Percentiles rank a stretch among this genome's conserved stretches.
Evolutionary conservation across 2,888 invertebrate genomes (phyloP).

Genomic region (Mimachlamys varia): DNA sequence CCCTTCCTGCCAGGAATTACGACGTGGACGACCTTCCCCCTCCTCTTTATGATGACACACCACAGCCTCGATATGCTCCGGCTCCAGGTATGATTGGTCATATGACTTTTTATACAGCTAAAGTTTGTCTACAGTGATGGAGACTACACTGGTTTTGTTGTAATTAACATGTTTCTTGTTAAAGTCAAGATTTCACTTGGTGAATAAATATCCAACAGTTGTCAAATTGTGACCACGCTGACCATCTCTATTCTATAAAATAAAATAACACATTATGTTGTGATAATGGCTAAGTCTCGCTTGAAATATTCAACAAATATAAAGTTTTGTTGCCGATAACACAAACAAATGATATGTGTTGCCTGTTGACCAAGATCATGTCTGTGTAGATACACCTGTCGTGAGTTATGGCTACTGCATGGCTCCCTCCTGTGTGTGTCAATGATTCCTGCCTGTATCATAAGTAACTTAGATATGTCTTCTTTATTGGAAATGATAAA

Average conservation of each 20-base stretch:
- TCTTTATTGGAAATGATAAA: too few relatives aligned
- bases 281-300: too few relatives aligned
- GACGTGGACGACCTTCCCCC: conserved; percentile 70
- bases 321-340: too few relatives aligned
- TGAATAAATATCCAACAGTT: neutral
- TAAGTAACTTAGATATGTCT: neutral
- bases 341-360: neutral
- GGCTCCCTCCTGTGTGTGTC: neutral
- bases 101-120: too few relatives aligned
- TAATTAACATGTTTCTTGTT: too few relatives aligned
- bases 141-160: too few relatives aligned
- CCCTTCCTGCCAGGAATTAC: conserved; percentile 74
- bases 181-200: too few relatives aligned
- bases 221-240: neutral
- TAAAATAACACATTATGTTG: too few relatives aligned
- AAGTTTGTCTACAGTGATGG: too few relatives aligned
- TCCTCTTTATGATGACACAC: conserved; percentile 39
- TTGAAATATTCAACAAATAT: neutral
- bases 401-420: neutral
- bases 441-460: neutral
- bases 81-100: conserved; percentile 63
- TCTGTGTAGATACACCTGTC: neutral
- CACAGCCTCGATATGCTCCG: conserved; percentile 65
- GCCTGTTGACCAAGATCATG: too few relatives aligned
- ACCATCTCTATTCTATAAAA: too few relatives aligned